Conservation (phyloP, 2,888 invertebrate species). For the Eulithis prunata region DNA sequence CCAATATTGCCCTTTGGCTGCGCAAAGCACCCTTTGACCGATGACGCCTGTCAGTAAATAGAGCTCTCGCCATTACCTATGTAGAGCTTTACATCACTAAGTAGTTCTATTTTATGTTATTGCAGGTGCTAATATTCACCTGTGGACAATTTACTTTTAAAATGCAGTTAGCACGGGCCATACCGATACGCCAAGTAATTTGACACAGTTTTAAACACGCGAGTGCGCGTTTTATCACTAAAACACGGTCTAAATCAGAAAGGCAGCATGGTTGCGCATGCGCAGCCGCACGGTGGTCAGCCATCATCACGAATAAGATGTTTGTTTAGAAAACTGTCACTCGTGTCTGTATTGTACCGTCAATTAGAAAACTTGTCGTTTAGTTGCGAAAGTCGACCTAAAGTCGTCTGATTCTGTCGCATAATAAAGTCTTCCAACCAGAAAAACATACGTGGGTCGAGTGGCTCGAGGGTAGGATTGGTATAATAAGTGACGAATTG, state of each 20-base stretch:
- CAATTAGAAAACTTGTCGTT: constrained; percentile 37
- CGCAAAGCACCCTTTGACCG: no score
- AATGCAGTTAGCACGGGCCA: no score
- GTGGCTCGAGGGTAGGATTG: no score
- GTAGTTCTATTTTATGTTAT: no score
- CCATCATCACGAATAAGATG: constrained; percentile 41
- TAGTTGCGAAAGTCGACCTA: constrained; percentile 9
- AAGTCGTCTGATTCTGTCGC: no score
- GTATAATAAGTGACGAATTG: no score
- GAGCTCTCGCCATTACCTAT: background rate
- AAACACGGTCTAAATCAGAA: constrained; percentile 28
- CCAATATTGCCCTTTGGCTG: no score
- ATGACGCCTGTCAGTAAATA: background rate
- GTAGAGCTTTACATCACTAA: no score
- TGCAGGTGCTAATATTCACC: no score
- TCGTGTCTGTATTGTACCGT: constrained; percentile 7
- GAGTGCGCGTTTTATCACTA: constrained; percentile 24
- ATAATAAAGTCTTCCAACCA: no score
- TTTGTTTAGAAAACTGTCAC: constrained; percentile 42
- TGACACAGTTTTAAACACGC: constrained; percentile 20
- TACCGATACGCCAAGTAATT: constrained; percentile 6
- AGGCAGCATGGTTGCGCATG: constrained; percentile 27
- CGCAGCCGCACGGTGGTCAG: constrained; percentile 16
- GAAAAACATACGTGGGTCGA: no score
- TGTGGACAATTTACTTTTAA: no score